phyloP scores from a whole-genome alignment of 2,797 vertebrate species.

The Apodemus agrarius region DNA sequence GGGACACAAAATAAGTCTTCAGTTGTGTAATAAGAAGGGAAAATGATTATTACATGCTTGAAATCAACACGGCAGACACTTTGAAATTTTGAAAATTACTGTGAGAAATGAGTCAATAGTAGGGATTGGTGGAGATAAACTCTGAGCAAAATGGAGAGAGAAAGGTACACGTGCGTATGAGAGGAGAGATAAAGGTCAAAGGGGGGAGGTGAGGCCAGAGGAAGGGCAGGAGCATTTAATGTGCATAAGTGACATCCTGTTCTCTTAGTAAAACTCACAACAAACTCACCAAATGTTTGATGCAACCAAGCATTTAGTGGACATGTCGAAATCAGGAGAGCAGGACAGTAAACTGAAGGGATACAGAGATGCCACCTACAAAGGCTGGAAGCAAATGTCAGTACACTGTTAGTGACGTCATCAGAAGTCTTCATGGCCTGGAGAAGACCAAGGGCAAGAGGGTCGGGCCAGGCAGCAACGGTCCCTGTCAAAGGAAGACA shows the following conservation, averaged over 20 bases:
- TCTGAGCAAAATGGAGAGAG: background rate
- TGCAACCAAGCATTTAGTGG: background rate
- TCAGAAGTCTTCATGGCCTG: background rate
- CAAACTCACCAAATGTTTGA: constrained; percentile 39
- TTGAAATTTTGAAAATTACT: background rate
- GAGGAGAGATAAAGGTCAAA: background rate
- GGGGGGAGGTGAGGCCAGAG: background rate
- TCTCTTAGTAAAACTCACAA: constrained; percentile 27
- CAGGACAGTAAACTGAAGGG: background rate
- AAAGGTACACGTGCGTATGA: background rate
- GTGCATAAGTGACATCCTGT: background rate
- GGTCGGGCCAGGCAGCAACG: background rate
- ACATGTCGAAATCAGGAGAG: background rate
- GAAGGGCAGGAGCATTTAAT: background rate
- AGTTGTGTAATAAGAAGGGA: background rate
- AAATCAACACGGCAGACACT: background rate
- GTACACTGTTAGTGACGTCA: background rate
- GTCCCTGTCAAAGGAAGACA: background rate
- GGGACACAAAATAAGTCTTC: constrained; percentile 41
- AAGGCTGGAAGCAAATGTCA: background rate
- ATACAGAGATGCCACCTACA: background rate
- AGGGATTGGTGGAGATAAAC: background rate
- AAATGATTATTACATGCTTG: constrained; percentile 19
- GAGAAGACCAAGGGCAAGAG: too few relatives aligned
- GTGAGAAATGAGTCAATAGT: background rate